These are phyloP conservation scores for Drosophila melanogaster DNA, from an alignment of 1,140 invertebrate genomes.

Conservation along the genomic window DNA sequence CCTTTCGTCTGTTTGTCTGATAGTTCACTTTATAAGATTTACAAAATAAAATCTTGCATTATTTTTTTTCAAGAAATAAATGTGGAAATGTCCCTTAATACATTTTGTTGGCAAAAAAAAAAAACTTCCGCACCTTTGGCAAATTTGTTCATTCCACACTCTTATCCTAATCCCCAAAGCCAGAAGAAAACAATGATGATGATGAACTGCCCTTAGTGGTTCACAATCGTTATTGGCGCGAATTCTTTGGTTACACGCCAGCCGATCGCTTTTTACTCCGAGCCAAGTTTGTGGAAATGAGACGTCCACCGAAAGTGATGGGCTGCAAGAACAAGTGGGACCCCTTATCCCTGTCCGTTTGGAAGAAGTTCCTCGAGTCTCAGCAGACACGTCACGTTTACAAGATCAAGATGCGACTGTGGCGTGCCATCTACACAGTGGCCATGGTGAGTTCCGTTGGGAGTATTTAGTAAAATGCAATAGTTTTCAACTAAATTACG, in stretches of 20 bases:
- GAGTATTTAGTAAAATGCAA: too few species aligned
- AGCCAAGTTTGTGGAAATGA: slow-evolving; percentile 85
- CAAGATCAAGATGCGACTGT: slow-evolving; percentile 92
- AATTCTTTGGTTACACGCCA: slow-evolving; percentile 79
- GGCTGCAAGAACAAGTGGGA: slow-evolving; percentile 86
- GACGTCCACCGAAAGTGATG: slow-evolving; percentile 62
- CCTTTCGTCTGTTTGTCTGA: not conserved
- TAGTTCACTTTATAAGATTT: not conserved
- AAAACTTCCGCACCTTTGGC: too few species aligned
- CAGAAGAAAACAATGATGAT: slow-evolving; percentile 15
- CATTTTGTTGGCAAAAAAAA: not conserved
- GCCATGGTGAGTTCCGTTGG: slow-evolving; percentile 87
- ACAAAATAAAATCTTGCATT: not conserved
- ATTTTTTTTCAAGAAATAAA: too few species aligned
- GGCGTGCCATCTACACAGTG: slow-evolving; percentile 90
- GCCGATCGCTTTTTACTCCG: slow-evolving; percentile 86
- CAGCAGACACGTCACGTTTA: slow-evolving; percentile 93
- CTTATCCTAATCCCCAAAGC: not conserved
- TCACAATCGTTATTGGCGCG: slow-evolving; percentile 67
- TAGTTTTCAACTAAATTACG: not conserved
- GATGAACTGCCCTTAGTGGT: slow-evolving; percentile 37
- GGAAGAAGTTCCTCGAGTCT: slow-evolving; percentile 90
- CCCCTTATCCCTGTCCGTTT: slow-evolving; percentile 89
- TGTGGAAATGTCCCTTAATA: not conserved
- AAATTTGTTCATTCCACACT: not conserved